Evolutionary conservation across 2,888 invertebrate genomes (phyloP).

Genomic region (Phortica magna): DNA sequence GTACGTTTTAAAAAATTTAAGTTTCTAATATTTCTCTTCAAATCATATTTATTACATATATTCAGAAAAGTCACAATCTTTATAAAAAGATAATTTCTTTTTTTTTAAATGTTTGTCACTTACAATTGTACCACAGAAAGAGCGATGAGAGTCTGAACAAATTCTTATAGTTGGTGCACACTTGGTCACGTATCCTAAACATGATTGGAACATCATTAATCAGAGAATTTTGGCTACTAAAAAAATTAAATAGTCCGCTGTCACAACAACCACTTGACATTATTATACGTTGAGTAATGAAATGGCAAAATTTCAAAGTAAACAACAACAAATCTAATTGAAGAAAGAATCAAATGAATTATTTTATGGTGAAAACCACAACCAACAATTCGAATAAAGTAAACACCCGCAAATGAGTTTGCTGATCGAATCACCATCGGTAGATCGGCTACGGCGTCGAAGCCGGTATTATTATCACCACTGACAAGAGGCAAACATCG

Average conservation of each 20-base stretch:
- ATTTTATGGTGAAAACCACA: conserved; percentile 41
- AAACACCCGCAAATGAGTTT: conserved; percentile 57
- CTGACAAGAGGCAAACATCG: conserved; percentile 45
- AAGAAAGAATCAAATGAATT: conserved; percentile 19
- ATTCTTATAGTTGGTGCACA: neutral
- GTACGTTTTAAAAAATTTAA: no score
- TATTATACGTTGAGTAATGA: conserved; percentile 75
- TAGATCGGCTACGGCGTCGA: neutral
- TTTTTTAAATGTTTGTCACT: no score
- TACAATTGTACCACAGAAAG: no score
- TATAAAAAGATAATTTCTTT: no score
- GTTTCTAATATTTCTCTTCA: no score
- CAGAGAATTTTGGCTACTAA: conserved; percentile 62
- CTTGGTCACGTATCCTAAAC: neutral
- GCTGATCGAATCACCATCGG: neutral
- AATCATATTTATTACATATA: no score
- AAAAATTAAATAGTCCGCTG: conserved; percentile 64
- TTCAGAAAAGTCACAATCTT: no score
- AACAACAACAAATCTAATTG: neutral
- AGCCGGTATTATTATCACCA: conserved; percentile 62
- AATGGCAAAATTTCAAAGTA: conserved; percentile 51
- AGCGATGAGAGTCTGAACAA: no score
- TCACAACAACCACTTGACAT: conserved; percentile 77
- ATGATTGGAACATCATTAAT: conserved; percentile 66
- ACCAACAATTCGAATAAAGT: conserved; percentile 40